phyloP scores from a whole-genome alignment of 2,113 vertebrate genomes.

The Clupea harengus region DNA sequence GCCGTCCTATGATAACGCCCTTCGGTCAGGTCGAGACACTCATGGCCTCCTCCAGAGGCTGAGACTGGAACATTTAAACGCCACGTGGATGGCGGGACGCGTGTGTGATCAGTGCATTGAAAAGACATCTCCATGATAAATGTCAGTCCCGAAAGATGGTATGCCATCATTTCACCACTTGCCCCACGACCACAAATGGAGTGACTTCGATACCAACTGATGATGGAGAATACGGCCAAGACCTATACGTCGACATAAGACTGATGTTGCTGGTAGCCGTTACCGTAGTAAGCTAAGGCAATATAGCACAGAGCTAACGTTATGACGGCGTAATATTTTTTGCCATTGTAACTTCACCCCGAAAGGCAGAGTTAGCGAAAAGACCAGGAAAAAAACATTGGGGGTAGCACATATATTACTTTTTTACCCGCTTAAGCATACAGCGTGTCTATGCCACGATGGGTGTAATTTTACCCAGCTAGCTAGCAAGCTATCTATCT shows the following conservation, averaged over 20 bases:
- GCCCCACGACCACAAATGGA: slow-evolving; percentile 38
- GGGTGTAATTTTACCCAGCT: background rate
- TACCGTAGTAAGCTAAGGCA: background rate
- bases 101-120: slow-evolving; percentile 61
- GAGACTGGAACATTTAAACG: background rate
- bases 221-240: background rate
- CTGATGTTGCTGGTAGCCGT: background rate
- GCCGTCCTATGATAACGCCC: too few species aligned
- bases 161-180: slow-evolving; percentile 69
- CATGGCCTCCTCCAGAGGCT: too few species aligned
- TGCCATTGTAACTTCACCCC: background rate
- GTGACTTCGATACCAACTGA: background rate
- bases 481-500: background rate
- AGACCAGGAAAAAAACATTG: background rate
- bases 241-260: background rate
- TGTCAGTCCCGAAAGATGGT: slow-evolving; percentile 77
- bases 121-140: slow-evolving; percentile 60
- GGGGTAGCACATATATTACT: background rate
- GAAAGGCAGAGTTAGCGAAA: background rate
- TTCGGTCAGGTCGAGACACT: too few species aligned
- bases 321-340: background rate
- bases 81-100: slow-evolving; percentile 31
- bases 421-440: background rate
- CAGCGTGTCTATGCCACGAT: background rate
- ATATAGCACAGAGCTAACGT: background rate